Evolutionary conservation across 2,113 vertebrate species (phyloP).

Genomic region (Catagonus wagneri): DNA sequence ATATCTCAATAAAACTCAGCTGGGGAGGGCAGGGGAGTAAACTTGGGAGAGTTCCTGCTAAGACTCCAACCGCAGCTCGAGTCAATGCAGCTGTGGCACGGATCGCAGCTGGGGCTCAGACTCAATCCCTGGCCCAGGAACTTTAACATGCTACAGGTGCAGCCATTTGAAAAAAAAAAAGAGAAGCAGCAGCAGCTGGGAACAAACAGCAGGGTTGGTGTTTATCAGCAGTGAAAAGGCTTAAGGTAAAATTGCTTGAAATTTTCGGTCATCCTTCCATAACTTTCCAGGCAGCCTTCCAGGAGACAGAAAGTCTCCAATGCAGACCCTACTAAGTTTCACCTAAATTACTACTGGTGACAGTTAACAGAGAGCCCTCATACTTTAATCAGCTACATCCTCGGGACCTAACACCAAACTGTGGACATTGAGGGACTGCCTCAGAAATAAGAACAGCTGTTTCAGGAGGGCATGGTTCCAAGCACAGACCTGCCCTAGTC

Average conservation of each 20-base stretch:
- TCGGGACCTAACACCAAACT: background rate
- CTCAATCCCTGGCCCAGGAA: background rate
- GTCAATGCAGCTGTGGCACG: no score
- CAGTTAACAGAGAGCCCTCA: background rate
- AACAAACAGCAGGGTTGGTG: background rate
- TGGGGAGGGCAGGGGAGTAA: no score
- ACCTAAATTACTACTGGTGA: background rate
- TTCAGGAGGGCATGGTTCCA: background rate
- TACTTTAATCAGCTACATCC: background rate
- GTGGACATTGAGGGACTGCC: background rate
- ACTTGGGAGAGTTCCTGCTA: no score
- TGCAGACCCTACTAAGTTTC: background rate
- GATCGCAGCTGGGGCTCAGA: background rate
- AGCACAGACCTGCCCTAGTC: background rate
- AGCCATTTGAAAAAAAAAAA: no score
- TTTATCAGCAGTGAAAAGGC: background rate
- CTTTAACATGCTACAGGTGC: background rate
- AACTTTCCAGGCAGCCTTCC: background rate
- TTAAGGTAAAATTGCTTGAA: background rate
- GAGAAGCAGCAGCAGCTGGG: background rate
- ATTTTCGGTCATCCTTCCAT: background rate
- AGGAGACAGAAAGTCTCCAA: background rate
- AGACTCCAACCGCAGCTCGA: no score
- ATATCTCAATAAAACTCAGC: background rate
- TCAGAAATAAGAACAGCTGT: background rate